phyloP scores from a whole-genome alignment of 2,797 vertebrate genomes.

The Vespertilio murinus region DNA sequence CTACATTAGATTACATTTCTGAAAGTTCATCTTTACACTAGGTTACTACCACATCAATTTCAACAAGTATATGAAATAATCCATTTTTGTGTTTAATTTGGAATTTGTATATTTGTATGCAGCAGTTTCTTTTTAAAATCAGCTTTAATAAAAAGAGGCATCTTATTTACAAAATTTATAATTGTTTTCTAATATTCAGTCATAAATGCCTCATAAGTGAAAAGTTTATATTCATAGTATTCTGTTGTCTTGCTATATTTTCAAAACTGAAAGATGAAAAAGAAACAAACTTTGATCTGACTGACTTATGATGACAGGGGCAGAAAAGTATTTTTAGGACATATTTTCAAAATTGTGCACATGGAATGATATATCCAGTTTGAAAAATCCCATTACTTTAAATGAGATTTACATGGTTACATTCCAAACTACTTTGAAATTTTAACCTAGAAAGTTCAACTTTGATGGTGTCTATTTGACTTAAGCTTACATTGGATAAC shows the following conservation, averaged over 20 bases:
- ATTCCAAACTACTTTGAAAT: slow-evolving; percentile 68
- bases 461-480: slow-evolving; percentile 37
- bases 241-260: slow-evolving; percentile 29
- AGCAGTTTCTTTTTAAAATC: background rate
- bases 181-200: slow-evolving; percentile 22
- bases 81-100: background rate
- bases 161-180: slow-evolving; percentile 24
- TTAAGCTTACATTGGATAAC: slow-evolving; percentile 10
- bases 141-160: slow-evolving; percentile 4
- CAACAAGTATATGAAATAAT: slow-evolving; percentile 4
- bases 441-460: slow-evolving; percentile 50
- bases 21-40: slow-evolving; percentile 23
- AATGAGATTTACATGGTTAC: slow-evolving; percentile 56
- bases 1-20: background rate
- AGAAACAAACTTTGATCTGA: slow-evolving; percentile 47
- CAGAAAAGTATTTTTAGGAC: slow-evolving; percentile 17
- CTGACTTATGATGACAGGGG: slow-evolving; percentile 8
- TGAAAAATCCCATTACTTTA: slow-evolving; percentile 64
- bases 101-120: background rate
- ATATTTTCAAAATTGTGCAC: slow-evolving; percentile 50
- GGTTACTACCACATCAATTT: background rate
- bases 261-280: slow-evolving; percentile 34
- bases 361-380: slow-evolving; percentile 19
- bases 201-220: slow-evolving; percentile 2
- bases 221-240: slow-evolving; percentile 27